Evolutionary conservation across 2,113 vertebrate species (phyloP).

Genomic region (Progne subis): DNA sequence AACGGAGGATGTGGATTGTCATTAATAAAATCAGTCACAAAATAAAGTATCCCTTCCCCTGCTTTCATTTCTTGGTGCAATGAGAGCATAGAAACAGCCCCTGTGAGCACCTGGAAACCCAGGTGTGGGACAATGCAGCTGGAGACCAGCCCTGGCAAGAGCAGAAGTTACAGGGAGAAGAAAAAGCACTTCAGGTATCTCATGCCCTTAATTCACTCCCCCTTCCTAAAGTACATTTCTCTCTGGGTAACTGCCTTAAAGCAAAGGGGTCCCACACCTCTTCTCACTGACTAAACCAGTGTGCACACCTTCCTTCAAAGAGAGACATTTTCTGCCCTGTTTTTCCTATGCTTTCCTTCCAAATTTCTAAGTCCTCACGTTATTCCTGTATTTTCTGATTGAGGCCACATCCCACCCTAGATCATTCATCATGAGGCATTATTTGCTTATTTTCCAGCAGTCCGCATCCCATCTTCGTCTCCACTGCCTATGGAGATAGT

Average conservation of each 20-base stretch:
- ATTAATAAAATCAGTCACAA: not conserved
- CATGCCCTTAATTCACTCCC: not conserved
- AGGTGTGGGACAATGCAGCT: not conserved
- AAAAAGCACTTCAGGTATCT: not conserved
- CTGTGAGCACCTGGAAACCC: not conserved
- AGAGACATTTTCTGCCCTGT: not conserved
- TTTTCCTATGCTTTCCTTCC: not conserved
- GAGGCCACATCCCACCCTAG: not conserved
- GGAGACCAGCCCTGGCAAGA: not conserved
- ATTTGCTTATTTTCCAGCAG: not conserved
- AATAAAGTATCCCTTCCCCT: not conserved
- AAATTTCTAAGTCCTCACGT: not conserved
- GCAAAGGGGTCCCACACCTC: not conserved
- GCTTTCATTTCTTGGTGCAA: not conserved
- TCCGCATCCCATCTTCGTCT: rapidly evolving
- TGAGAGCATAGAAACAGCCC: not conserved
- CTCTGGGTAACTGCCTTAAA: not conserved
- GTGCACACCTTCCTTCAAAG: not conserved
- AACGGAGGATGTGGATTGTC: rapidly evolving
- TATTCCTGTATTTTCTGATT: not conserved
- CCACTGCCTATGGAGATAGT: not conserved
- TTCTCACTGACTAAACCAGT: not conserved
- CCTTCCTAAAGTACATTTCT: not conserved
- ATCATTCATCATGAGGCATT: not conserved
- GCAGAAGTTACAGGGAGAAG: not conserved